A percentile compares a stretch with the other conserved stretches of the same genome.
Conservation (phyloP, 1,140 invertebrate genomes). For the Aricia agestis region DNA sequence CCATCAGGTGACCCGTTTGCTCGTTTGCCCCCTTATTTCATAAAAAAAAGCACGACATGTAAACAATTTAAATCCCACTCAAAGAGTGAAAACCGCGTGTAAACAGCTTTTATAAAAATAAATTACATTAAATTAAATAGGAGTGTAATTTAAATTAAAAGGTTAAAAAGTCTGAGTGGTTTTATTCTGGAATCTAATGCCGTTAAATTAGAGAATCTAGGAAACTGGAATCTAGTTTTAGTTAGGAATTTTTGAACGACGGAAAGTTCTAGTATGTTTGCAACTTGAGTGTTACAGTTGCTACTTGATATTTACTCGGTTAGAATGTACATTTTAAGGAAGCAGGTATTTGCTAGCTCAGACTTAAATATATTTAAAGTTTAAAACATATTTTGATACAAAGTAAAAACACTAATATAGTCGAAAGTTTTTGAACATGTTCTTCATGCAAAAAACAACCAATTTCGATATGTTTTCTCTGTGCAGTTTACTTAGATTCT, state of each 20-base stretch:
- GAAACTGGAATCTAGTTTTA: not conserved
- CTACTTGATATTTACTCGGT: not conserved
- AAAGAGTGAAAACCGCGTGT: not conserved
- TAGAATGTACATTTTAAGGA: not conserved
- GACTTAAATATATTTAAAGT: no score
- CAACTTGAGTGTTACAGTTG: not conserved
- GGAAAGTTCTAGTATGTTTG: not conserved
- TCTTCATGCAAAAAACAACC: no score
- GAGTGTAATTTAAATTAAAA: not conserved
- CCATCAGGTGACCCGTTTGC: no score
- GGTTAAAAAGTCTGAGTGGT: not conserved
- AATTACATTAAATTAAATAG: not conserved
- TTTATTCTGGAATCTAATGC: not conserved
- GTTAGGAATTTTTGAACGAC: not conserved
- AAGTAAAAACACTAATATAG: no score
- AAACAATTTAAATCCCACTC: not conserved
- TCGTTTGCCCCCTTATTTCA: no score
- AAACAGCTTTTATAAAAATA: not conserved
- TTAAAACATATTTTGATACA: no score
- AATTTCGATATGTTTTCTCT: no score
- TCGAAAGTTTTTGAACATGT: no score
- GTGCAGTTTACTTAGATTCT: no score
- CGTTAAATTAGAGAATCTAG: not conserved
- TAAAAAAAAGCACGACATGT: not conserved
- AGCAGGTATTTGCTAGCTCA: not conserved